Conservation (phyloP, 2,113 vertebrate genomes). For the Numenius arquata region DNA sequence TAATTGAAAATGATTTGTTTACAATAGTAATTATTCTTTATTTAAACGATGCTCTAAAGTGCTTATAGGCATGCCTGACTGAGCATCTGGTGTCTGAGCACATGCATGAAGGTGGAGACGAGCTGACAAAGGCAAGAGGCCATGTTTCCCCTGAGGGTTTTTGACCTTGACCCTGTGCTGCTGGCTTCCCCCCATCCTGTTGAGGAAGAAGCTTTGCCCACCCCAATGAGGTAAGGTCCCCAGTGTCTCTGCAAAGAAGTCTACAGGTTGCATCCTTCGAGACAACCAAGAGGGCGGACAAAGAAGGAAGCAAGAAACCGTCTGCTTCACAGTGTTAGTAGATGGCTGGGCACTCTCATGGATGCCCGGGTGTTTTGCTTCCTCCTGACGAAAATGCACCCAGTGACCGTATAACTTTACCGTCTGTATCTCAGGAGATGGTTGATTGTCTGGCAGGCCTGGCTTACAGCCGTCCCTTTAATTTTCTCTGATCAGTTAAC, state of each 20-base stretch:
- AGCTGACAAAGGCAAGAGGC: background rate
- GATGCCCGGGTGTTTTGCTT: background rate
- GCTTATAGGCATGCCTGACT: background rate
- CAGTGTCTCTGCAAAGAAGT: background rate
- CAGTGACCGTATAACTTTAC: background rate
- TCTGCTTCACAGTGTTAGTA: background rate
- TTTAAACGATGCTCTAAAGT: background rate
- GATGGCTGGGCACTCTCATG: accelerated
- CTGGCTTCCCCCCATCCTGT: accelerated
- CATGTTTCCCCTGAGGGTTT: background rate
- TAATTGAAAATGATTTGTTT: background rate
- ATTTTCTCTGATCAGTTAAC: background rate
- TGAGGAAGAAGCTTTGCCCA: background rate
- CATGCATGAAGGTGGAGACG: background rate
- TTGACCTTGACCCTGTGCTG: background rate
- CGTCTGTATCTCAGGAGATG: background rate
- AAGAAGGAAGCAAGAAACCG: background rate
- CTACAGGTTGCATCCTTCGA: background rate
- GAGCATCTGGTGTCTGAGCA: background rate
- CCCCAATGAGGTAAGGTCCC: background rate
- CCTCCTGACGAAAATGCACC: background rate
- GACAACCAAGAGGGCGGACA: background rate
- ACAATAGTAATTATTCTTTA: background rate
- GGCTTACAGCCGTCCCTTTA: background rate
- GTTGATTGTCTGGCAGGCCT: background rate